Base-by-base conservation (phyloP, 2,888 invertebrate genomes). In the Philhelius pedissequus region DNA sequence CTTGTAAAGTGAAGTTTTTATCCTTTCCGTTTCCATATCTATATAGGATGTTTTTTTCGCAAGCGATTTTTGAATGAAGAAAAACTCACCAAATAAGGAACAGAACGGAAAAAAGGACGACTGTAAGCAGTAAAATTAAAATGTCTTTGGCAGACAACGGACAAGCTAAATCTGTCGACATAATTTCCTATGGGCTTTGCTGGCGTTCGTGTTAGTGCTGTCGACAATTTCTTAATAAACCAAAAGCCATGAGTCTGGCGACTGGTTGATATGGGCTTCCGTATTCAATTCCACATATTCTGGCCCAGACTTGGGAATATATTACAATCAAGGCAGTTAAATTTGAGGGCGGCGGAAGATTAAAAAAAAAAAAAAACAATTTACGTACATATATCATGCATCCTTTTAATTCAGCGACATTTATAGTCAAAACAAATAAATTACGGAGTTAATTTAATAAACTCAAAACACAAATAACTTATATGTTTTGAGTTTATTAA, bases 61-160 rank as follows among this genome's bases (percentile, higher is more conserved):
- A 38, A 35, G 27, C 56, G 9, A n/a, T 40, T 38, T 25, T 73
- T 40, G 32, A 40, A 43, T 38, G 15, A 38, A 15, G 2, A 56
- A 66, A 40, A 52, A 45, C 4, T 20, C 20, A n/a, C 8, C 25
- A 40, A 60, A 62, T 48, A 54, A 15, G 4, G 22, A 43, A 73
- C 32, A 30, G 27, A 40, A 43, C n/a, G n/a, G n/a, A n/a, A 56
- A 27, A 18, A 66, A 62, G 32, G 22, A 22, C 7, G 4, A 62
- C 9, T 25, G 18, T 15, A 73, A 38, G 18, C 56, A 56, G 32
- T 56, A 56, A 56, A 56, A 56, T 56, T 56, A 56, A 50, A 64
- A 76, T 68, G 71, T 76, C 77, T 77, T 81, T 81, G 81, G 52
- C 81, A 81, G 71, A 60, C 70, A 30, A 76, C 76, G 71, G 81